These are phyloP conservation scores for Proisotoma minuta DNA, from an alignment of 2,888 invertebrate genomes.

Conservation along the genomic window DNA sequence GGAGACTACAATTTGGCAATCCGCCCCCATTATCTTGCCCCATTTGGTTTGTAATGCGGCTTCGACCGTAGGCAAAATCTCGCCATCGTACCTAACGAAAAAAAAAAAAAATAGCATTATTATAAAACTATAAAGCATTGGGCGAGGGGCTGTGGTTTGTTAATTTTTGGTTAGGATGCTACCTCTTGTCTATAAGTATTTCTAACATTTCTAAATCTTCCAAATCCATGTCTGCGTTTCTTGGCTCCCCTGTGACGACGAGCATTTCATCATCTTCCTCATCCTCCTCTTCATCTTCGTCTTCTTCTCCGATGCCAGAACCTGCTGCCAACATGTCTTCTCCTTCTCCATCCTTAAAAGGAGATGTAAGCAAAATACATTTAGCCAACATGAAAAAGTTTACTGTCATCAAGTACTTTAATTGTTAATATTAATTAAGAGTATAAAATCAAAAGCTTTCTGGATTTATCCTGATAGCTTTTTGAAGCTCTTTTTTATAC, in stretches of 20 bases:
- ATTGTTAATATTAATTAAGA: too few relatives aligned
- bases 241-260: constrained; percentile 46
- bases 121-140: too few relatives aligned
- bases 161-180: too few relatives aligned
- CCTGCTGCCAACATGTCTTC: constrained; percentile 38
- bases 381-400: too few relatives aligned
- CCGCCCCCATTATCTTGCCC: constrained; percentile 71
- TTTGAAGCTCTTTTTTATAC: too few relatives aligned
- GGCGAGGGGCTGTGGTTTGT: too few relatives aligned
- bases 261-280: constrained; percentile 33
- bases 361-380: too few relatives aligned
- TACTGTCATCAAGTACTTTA: too few relatives aligned
- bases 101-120: too few relatives aligned
- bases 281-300: constrained; percentile 35
- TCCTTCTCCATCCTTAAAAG: constrained; percentile 58
- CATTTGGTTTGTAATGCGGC: constrained; percentile 72
- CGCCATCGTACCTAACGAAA: constrained; percentile 51
- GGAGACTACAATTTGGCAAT: constrained; percentile 83
- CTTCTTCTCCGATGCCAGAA: constrained; percentile 34
- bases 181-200: constrained; percentile 52
- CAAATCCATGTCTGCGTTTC: constrained; percentile 62
- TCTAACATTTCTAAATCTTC: constrained; percentile 60
- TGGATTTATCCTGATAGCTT: too few relatives aligned
- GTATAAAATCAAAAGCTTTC: too few relatives aligned
- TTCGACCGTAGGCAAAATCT: constrained; percentile 67